phyloP scores from a whole-genome alignment of 2,797 vertebrate genomes.

The Dicrostonyx torquatus region DNA sequence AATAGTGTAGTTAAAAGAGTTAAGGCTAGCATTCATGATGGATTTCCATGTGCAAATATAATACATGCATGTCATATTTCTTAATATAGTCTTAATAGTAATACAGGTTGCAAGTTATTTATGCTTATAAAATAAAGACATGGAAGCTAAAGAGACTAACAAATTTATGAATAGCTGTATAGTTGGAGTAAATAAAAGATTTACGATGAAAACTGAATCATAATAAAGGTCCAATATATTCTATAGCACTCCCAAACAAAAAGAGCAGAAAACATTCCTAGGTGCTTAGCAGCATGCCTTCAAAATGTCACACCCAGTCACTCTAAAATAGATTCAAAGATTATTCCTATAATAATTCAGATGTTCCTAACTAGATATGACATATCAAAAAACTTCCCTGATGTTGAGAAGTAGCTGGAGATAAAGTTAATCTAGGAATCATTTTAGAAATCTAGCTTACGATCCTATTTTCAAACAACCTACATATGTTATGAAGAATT shows the following conservation, averaged over 20 bases:
- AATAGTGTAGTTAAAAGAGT: conserved; percentile 35
- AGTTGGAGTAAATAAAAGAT: conserved; percentile 15
- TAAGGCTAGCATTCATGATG: not conserved
- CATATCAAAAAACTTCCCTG: not conserved
- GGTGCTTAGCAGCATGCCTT: not conserved
- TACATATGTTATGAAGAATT: conserved; percentile 16
- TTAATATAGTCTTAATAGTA: conserved; percentile 41
- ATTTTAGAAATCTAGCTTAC: conserved; percentile 44
- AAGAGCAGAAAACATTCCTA: conserved; percentile 12
- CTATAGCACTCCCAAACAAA: not conserved
- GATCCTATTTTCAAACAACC: conserved; percentile 24
- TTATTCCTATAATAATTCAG: not conserved
- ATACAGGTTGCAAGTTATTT: conserved; percentile 24
- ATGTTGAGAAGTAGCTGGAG: conserved; percentile 32
- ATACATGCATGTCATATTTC: not conserved
- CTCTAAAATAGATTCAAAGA: conserved; percentile 28
- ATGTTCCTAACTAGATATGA: conserved; percentile 33
- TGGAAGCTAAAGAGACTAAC: not conserved
- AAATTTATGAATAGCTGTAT: not conserved
- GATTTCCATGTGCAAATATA: not conserved
- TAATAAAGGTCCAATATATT: not conserved
- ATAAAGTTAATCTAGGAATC: conserved; percentile 27
- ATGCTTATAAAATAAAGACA: conserved; percentile 52
- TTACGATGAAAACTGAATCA: not conserved
- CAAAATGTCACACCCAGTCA: not conserved